These are phyloP conservation scores for Ceratosolen solmsi DNA, from an alignment of 1,140 invertebrate species.

Conservation along the genomic window DNA sequence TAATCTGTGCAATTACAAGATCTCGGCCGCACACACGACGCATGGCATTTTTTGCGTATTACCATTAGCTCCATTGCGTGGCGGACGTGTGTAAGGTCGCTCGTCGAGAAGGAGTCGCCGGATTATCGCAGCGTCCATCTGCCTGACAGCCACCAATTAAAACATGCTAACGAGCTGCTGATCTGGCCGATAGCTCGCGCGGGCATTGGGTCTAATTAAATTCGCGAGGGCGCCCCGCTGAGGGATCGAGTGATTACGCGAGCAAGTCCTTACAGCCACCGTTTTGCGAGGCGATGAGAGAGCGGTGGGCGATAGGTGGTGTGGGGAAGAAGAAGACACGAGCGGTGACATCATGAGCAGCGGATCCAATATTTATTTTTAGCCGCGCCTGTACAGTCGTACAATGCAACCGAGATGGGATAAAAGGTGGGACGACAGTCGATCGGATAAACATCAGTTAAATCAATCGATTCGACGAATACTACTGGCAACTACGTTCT, in stretches of 20 bases:
- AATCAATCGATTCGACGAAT: neutral
- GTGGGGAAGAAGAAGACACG: conserved; percentile 53
- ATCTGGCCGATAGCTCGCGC: conserved; percentile 63
- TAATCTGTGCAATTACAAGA: conserved; percentile 50
- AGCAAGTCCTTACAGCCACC: too few relatives aligned
- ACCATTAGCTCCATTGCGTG: conserved; percentile 39
- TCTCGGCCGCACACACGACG: conserved; percentile 2
- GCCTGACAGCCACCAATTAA: conserved; percentile 73
- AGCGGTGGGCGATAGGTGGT: conserved; percentile 47
- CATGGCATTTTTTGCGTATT: conserved; percentile 31
- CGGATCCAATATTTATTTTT: neutral
- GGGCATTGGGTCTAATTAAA: conserved; percentile 57
- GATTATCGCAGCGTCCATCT: conserved; percentile 59
- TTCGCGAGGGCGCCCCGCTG: conserved; percentile 41
- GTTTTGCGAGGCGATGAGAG: neutral
- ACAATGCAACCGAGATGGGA: neutral
- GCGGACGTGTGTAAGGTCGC: neutral
- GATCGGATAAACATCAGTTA: conserved; percentile 3
- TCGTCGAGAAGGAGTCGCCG: neutral
- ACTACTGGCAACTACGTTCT: neutral
- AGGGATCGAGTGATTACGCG: too few relatives aligned
- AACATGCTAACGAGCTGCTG: conserved; percentile 74
- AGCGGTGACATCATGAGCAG: conserved; percentile 43
- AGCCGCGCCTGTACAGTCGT: neutral
- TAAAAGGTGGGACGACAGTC: neutral